Evolutionary conservation across 64 coral and sea anemone species (phyloP).

Genomic region (Montipora capricornis): DNA sequence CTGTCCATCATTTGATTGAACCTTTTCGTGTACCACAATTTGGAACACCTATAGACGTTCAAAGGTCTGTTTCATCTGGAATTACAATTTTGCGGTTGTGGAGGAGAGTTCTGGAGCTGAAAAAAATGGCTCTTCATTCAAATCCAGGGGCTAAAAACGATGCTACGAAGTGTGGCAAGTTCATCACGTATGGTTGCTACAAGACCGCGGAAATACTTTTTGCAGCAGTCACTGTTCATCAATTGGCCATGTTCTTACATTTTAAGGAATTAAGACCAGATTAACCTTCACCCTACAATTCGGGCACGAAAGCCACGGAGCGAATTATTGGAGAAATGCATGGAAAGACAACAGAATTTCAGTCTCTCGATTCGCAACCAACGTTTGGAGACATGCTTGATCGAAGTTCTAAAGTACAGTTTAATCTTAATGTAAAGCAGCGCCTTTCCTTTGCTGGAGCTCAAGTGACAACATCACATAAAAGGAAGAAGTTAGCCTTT

Average conservation of each 20-base stretch:
- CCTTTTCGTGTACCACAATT: slow-evolving; percentile 2
- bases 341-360: slow-evolving; percentile 47
- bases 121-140: slow-evolving; percentile 36
- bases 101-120: not conserved
- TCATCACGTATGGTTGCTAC: slow-evolving; percentile 35
- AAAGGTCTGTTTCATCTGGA: slow-evolving; percentile 38
- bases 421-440: slow-evolving; percentile 59
- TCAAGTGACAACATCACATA: not conserved
- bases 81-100: slow-evolving; percentile 37
- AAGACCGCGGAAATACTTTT: slow-evolving; percentile 46
- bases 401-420: slow-evolving; percentile 52
- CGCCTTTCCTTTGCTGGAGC: slow-evolving; percentile 13
- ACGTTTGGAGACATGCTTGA: slow-evolving; percentile 64
- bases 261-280: slow-evolving; percentile 32
- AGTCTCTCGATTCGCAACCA: slow-evolving; percentile 63
- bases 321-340: slow-evolving; percentile 68
- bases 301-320: slow-evolving; percentile 56
- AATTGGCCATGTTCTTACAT: slow-evolving; percentile 64
- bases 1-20: slow-evolving; percentile 9
- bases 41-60: slow-evolving; percentile 23
- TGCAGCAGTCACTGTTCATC: slow-evolving; percentile 54
- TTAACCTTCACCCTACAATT: slow-evolving; percentile 35
- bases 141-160: slow-evolving; percentile 24
- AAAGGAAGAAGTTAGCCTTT: not conserved
- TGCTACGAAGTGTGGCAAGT: slow-evolving; percentile 15